Evolutionary conservation across 64 coral and sea anemone species (phyloP).

Genomic region (Dendronephthya gigantea): DNA sequence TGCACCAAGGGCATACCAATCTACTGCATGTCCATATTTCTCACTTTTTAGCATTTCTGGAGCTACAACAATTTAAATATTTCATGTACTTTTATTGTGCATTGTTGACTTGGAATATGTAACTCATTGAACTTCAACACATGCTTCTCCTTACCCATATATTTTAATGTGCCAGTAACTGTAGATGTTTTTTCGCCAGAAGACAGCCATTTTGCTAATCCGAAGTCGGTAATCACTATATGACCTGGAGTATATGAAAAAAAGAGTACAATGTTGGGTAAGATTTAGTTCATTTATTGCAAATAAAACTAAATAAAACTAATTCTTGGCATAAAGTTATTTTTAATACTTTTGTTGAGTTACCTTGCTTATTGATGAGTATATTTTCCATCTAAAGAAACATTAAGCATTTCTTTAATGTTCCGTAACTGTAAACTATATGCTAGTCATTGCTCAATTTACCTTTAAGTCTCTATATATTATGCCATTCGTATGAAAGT

Average conservation of each 20-base stretch:
- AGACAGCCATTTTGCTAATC: neutral
- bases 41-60: constrained; percentile 5
- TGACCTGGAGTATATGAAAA: neutral
- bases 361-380: neutral
- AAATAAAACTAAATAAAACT: no score
- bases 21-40: constrained; percentile 12
- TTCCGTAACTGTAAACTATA: no score
- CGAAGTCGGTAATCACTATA: neutral
- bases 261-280: no score
- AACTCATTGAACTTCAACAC: no score
- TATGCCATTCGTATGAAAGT: neutral
- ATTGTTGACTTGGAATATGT: no score
- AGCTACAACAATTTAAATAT: neutral
- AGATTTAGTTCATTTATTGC: no score
- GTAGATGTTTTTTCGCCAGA: neutral
- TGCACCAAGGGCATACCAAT: constrained; percentile 13
- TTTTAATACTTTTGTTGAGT: neutral
- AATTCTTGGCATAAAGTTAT: no score
- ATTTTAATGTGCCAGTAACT: neutral
- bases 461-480: constrained; percentile 21
- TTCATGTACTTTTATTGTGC: no score
- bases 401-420: no score
- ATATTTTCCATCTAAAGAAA: constrained; percentile 19
- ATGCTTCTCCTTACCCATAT: neutral
- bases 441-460: no score